Base-by-base conservation (phyloP, 1,140 invertebrate genomes). In the Drosophila virilis region DNA sequence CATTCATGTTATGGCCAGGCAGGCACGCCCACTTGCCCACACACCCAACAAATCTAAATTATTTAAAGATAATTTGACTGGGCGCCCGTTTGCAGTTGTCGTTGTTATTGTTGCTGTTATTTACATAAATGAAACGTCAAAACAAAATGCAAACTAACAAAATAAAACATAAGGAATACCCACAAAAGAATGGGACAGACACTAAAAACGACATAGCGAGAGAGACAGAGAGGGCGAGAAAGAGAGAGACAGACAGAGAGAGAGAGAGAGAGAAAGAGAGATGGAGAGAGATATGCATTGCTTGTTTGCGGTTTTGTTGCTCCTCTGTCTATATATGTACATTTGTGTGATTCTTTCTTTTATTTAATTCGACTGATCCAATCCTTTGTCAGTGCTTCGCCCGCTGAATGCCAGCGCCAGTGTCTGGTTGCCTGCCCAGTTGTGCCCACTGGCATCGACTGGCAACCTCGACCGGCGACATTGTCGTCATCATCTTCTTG, bases 41-140 rank as follows among this genome's bases (percentile, higher is more conserved):
- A 52, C 71, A 13, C 9, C 8, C 37, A n/a, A 17, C 33, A 78
- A 75, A 74, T 68, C 83, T 86, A 86, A 88, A 86, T 86, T 86
- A 86, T 86, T 86, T 82, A 88, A 80, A 85, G 82, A 86, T 86
- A 86, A 82, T 88, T 86, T 86, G 78, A 88, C 73, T 85, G 82
- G 84, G 77, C 58, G 78, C 8, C 67, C 61, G 64, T 67, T 86
- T 78, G 60, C 61, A 64, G 65, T 65, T 74, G 64, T 73, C 76
- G 57, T 70, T 76, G 51, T 59, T 64, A 64, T 81, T 55, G 73
- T 61, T 48, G 80, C 62, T 78, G 70, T 58, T 82, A 88, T 86
- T 86, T 88, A 88, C 82, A 85, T 86, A 80, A 80, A 86, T 71
- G 61, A 72, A 74, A 86, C 70, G 68, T 74, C 71, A 78, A 68